Conservation (phyloP, 2,888 invertebrate species). For the Lepeophtheirus nordmannii region DNA sequence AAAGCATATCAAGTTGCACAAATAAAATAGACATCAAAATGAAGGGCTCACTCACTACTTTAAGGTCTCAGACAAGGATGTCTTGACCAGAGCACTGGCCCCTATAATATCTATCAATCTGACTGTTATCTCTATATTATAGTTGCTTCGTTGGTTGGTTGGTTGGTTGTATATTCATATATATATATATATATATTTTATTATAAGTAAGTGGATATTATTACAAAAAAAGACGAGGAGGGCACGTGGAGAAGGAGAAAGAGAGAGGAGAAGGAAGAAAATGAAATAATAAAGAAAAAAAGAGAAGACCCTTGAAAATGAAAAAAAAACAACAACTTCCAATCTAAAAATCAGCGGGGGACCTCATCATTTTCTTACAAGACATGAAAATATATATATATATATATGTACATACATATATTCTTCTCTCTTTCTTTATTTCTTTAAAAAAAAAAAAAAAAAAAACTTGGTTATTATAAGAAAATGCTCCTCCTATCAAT, state of each 20-base stretch:
- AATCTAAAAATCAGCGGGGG: slow-evolving; percentile 7
- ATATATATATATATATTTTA: too few relatives aligned
- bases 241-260: not conserved
- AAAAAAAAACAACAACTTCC: not conserved
- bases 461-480: not conserved
- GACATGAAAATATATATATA: not conserved
- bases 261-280: not conserved
- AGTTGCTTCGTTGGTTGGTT: too few relatives aligned
- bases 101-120: too few relatives aligned
- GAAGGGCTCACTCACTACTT: too few relatives aligned
- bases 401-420: not conserved
- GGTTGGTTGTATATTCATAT: too few relatives aligned
- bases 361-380: slow-evolving; percentile 8
- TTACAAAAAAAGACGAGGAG: not conserved
- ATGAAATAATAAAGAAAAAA: not conserved
- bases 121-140: too few relatives aligned
- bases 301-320: slow-evolving; percentile 3
- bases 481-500: not conserved
- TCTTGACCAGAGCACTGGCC: too few relatives aligned
- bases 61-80: too few relatives aligned
- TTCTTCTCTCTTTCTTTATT: not conserved
- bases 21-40: too few relatives aligned
- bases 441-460: not conserved
- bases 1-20: too few relatives aligned
- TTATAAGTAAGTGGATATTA: too few relatives aligned